Conservation (phyloP, 2,797 vertebrate species). For the Anableps anableps region DNA sequence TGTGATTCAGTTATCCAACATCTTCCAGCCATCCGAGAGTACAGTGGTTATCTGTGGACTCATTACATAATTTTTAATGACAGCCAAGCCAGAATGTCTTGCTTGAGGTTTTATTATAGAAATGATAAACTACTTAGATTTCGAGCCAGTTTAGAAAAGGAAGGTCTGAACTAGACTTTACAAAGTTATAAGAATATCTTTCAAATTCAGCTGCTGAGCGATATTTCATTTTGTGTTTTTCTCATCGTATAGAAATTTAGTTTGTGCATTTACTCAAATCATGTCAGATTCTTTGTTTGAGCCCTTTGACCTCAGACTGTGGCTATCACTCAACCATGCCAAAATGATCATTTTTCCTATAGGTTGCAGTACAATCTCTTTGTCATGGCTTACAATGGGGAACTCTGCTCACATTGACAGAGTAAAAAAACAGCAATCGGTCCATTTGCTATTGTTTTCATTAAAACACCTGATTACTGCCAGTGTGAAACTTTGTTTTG, state of each 20-base stretch:
- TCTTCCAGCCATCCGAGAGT: constrained; percentile 3
- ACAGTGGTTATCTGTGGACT: constrained; percentile 24
- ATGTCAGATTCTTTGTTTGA: constrained; percentile 70
- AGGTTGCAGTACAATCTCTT: constrained; percentile 28
- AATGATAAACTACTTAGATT: constrained; percentile 11
- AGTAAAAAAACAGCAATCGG: constrained; percentile 23
- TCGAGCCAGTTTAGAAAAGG: neutral
- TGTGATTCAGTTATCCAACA: constrained; percentile 2
- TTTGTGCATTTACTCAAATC: constrained; percentile 78
- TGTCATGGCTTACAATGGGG: constrained; percentile 12
- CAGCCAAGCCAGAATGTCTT: constrained; percentile 21
- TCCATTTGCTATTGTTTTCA: constrained; percentile 14
- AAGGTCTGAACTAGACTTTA: neutral
- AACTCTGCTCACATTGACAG: neutral
- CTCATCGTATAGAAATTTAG: constrained; percentile 47
- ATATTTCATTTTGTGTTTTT: constrained; percentile 24
- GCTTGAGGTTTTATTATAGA: constrained; percentile 2
- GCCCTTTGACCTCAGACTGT: constrained; percentile 78
- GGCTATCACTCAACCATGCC: constrained; percentile 68
- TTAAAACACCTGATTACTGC: constrained; percentile 2
- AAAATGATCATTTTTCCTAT: constrained; percentile 60
- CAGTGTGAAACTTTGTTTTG: constrained; percentile 18
- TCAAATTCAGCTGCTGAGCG: neutral
- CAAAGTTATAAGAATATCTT: neutral
- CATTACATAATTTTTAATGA: constrained; percentile 40